phyloP scores from a whole-genome alignment of 2,113 vertebrate species.

The cattle (Bos taurus) region ARS-UCD2.0 NC_037350.1:12536001-12536500 shows the following conservation, averaged over 20 bases:
- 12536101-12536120: neutral
- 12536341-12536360: neutral
- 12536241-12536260: neutral
- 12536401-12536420: rapidly evolving
- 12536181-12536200: neutral
- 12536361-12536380: neutral
- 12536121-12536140: neutral
- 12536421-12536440: neutral
- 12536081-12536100: rapidly evolving
- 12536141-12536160: neutral
- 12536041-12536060: neutral
- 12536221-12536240: neutral
- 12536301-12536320: neutral
- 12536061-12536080: neutral
- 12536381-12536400: neutral
- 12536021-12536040: neutral
- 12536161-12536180: neutral
- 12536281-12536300: neutral
- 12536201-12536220: neutral
- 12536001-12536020: rapidly evolving
- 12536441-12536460: neutral
- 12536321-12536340: neutral
- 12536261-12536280: neutral
- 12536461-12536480: neutral
- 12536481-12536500: neutral